Base-by-base conservation (phyloP, 2,888 invertebrate species). In the Eremobia ochroleuca region DNA sequence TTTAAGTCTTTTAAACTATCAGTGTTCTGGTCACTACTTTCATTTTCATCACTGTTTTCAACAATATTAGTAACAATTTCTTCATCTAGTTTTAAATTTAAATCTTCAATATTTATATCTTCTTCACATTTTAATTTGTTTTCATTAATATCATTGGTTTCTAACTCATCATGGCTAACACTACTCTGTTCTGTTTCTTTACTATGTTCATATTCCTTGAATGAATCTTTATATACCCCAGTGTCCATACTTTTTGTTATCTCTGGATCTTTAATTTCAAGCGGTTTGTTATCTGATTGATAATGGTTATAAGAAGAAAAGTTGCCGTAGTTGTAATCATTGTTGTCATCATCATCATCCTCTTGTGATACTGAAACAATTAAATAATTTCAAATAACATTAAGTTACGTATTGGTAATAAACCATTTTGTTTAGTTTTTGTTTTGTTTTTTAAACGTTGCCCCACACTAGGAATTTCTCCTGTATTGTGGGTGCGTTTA, bases 331-430 rank as follows among this genome's bases (percentile, higher is more conserved):
- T 93, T 93, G 90, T 94, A 97, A 71, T 92, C 92, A 90, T 91
- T 90, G 67, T 92, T 92, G 65, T 95, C 95, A 77, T 95, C 95
- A 79, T 96, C 96, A 79, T 96, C 96, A 66, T 95, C 95, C 72
- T 96, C 96, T 90, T 96, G 96, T 77, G 97, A 96, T 81, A 95
- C 97, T 97, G 92, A 69, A 93, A 94, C 74, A 74, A 69, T 73
- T 25, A 61, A 68, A 43, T 43, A 40, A 62, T 49, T 13, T 55
- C 6, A 58, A 73, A 59, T 46, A 37, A 37, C n/a, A 55, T 9
- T 72, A 37, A 66, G 3, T 28, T 52, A 40, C 0, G 28, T 70
- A n/a, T 15, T n/a, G 25, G 15, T 62, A 37, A 28, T 28, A 28
- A 65, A 62, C 9, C 52, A 43, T 25, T 58, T n/a, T n/a, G n/a